Conservation (phyloP, 2,113 vertebrate species). For the Daphoenositta chrysoptera region DNA sequence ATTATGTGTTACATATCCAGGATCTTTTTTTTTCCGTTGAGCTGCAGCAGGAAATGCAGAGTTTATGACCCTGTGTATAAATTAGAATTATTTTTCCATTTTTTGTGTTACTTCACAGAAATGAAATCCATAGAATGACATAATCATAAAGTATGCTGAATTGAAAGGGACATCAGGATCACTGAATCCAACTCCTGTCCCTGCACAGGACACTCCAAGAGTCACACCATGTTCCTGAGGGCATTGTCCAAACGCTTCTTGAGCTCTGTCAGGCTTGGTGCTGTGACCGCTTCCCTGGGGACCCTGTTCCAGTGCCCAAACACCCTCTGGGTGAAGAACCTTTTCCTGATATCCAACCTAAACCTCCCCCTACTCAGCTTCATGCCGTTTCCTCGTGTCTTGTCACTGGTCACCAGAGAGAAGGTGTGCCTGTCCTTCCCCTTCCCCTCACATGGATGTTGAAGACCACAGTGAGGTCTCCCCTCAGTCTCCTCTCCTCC, state of each 20-base stretch:
- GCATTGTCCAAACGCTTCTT: background rate
- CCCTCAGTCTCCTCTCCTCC: background rate
- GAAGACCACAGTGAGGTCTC: background rate
- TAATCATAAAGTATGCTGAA: background rate
- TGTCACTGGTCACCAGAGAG: background rate
- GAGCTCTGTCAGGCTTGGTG: background rate
- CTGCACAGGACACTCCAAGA: background rate
- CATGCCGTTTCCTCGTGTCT: rapidly evolving
- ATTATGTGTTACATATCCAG: background rate
- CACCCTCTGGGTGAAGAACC: background rate
- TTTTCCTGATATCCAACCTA: background rate
- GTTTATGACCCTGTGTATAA: background rate
- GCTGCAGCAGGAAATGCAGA: background rate
- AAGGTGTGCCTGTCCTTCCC: background rate
- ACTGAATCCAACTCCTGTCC: background rate
- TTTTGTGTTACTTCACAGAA: background rate
- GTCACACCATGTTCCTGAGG: background rate
- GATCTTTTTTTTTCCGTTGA: background rate
- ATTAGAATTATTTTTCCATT: background rate
- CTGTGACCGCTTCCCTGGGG: no score
- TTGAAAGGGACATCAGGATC: background rate
- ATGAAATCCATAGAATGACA: background rate
- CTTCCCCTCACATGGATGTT: background rate
- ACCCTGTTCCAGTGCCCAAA: background rate
- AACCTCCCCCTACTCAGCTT: background rate